phyloP scores from a whole-genome alignment of 2,888 invertebrate genomes.

The Spatulosminthurus flaviceps region DNA sequence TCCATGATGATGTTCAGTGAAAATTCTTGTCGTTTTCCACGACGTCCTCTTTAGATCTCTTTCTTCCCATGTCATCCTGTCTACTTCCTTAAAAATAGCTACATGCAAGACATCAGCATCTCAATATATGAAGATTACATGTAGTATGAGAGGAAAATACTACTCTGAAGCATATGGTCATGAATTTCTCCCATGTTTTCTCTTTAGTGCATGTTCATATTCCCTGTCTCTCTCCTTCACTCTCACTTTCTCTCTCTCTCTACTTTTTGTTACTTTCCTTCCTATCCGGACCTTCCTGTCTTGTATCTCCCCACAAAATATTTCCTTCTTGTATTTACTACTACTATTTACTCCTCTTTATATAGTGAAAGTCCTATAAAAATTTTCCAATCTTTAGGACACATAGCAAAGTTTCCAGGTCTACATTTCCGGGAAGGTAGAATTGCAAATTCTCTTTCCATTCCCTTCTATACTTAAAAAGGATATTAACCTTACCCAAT shows the following conservation, averaged over 20 bases:
- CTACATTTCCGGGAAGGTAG: too few species aligned
- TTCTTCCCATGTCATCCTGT: slow-evolving; percentile 15
- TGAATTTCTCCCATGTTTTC: slow-evolving; percentile 5
- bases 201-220: neutral
- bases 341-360: too few species aligned
- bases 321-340: too few species aligned
- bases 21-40: slow-evolving; percentile 42
- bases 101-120: slow-evolving; percentile 1
- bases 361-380: too few species aligned
- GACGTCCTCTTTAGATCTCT: neutral
- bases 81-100: neutral
- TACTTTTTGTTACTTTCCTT: too few species aligned
- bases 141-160: neutral
- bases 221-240: neutral
- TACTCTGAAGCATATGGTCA: neutral
- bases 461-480: too few species aligned
- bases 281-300: too few species aligned
- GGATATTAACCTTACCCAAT: too few species aligned
- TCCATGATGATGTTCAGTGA: slow-evolving; percentile 38
- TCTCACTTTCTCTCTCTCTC: neutral
- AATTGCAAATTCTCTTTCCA: too few species aligned
- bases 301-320: too few species aligned
- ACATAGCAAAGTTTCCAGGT: too few species aligned
- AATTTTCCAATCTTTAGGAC: too few species aligned
- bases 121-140: neutral